phyloP scores from a whole-genome alignment of 2,888 invertebrate genomes.

The Hymenopus coronatus region DNA sequence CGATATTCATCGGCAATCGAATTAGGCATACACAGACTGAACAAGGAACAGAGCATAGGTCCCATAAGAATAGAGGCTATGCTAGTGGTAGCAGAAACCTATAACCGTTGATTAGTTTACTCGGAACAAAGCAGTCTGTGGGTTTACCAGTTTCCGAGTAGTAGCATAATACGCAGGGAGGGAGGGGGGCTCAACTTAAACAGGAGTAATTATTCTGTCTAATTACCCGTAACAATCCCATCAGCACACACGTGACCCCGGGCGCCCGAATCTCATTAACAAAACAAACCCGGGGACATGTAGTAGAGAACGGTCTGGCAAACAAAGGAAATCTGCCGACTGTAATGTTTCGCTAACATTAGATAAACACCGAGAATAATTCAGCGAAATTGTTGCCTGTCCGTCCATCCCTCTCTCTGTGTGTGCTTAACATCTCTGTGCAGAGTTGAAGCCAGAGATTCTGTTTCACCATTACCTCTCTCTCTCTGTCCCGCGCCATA shows the following conservation, averaged over 20 bases:
- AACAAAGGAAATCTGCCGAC: conserved; percentile 7
- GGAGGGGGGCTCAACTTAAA: neutral
- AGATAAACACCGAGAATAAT: neutral
- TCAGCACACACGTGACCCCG: conserved; percentile 26
- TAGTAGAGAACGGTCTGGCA: neutral
- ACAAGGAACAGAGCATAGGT: neutral
- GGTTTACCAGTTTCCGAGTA: conserved; percentile 1
- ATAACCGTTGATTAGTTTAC: conserved; percentile 32
- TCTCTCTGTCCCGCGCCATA: neutral
- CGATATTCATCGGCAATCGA: neutral
- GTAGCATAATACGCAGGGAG: neutral
- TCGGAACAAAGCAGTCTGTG: conserved; percentile 15
- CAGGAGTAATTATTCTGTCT: conserved; percentile 34
- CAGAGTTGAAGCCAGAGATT: neutral
- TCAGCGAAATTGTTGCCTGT: neutral
- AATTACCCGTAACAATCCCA: conserved; percentile 35
- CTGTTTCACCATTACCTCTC: neutral
- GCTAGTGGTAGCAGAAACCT: neutral
- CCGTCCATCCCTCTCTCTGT: neutral
- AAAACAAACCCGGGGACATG: conserved; percentile 21
- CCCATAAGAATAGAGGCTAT: neutral
- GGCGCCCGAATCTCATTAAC: conserved; percentile 28
- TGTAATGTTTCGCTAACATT: neutral
- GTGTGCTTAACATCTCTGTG: conserved; percentile 2
- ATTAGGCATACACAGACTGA: neutral